A percentile compares a stretch with the other conserved stretches of the same genome.
phyloP scores from a whole-genome alignment of 2,888 invertebrate genomes.

The Drosophila fulvimacula region DNA sequence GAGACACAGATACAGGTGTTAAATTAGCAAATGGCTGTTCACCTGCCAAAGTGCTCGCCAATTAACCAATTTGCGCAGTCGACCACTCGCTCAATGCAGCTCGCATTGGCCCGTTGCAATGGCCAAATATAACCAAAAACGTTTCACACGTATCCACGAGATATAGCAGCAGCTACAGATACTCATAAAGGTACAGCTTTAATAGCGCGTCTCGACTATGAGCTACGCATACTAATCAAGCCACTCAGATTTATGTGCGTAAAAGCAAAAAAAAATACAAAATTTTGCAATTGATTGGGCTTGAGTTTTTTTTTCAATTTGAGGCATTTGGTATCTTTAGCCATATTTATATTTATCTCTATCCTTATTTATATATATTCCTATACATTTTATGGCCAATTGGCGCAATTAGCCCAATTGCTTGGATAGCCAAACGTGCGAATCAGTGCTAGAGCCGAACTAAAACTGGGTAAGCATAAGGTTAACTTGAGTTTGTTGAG shows the following conservation, averaged over 20 bases:
- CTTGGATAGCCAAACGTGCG: neutral
- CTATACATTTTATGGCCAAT: slow-evolving; percentile 7
- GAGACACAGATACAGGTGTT: slow-evolving; percentile 28
- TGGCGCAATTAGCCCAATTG: slow-evolving; percentile 2
- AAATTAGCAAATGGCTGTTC: slow-evolving; percentile 34
- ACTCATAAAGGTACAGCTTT: slow-evolving; percentile 5
- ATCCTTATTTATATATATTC: neutral
- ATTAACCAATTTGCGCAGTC: slow-evolving; percentile 62
- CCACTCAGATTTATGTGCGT: slow-evolving; percentile 5
- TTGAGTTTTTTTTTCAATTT: slow-evolving; percentile 19
- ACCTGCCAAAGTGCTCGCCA: slow-evolving; percentile 36
- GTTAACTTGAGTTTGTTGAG: neutral
- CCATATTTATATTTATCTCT: neutral
- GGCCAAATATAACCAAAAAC: neutral
- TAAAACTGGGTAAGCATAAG: too few relatives aligned
- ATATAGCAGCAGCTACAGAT: neutral
- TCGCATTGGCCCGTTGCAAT: slow-evolving; percentile 10
- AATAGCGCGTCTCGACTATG: slow-evolving; percentile 8
- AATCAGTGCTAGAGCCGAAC: neutral
- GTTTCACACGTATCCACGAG: slow-evolving; percentile 5
- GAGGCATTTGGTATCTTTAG: neutral
- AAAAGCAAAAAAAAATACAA: neutral
- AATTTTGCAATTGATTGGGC: slow-evolving; percentile 21
- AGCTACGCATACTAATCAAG: slow-evolving; percentile 36
- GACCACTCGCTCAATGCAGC: slow-evolving; percentile 20